A percentile compares a stretch with the other conserved stretches of the same genome.
These are phyloP conservation scores for Tychaedon coryphoeus DNA, from an alignment of 2,113 vertebrate genomes.

Conservation along the genomic window DNA sequence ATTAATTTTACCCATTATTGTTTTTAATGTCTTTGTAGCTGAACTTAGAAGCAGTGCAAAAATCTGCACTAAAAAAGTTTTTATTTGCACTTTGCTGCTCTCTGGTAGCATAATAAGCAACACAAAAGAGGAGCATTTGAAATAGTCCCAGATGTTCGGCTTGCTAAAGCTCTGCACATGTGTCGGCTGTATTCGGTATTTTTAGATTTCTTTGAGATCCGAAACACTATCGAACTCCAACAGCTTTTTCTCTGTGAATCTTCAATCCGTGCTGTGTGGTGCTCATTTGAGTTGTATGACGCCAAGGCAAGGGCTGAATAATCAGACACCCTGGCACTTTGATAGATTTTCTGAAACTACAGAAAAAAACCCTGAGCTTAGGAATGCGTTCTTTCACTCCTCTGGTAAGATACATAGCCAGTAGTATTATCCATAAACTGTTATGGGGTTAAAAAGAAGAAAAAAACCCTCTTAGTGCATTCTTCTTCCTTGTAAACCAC, in stretches of 20 bases:
- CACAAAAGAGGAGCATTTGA: slow-evolving; percentile 51
- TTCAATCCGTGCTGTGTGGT: slow-evolving; percentile 37
- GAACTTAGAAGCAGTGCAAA: slow-evolving; percentile 3
- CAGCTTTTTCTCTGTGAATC: slow-evolving; percentile 54
- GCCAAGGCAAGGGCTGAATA: slow-evolving; percentile 34
- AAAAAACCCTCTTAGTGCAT: background rate
- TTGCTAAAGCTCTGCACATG: slow-evolving; percentile 67
- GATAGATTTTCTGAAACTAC: background rate
- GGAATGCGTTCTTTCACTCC: background rate
- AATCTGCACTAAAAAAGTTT: background rate
- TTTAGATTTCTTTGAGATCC: slow-evolving; percentile 71
- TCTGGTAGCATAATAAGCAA: slow-evolving; percentile 34
- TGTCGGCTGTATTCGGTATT: slow-evolving; percentile 69
- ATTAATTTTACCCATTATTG: background rate
- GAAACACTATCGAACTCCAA: slow-evolving; percentile 56
- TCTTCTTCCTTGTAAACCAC: background rate
- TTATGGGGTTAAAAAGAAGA: background rate
- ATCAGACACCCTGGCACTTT: background rate
- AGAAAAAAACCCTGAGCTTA: background rate
- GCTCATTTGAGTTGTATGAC: background rate
- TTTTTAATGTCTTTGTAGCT: background rate
- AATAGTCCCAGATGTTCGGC: slow-evolving; percentile 73
- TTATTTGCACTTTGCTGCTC: slow-evolving; percentile 5
- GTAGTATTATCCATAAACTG: background rate
- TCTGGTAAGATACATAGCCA: background rate